These are phyloP conservation scores for Pseudonaja textilis DNA, from an alignment of 2,113 vertebrate species.

Conservation along the genomic window DNA sequence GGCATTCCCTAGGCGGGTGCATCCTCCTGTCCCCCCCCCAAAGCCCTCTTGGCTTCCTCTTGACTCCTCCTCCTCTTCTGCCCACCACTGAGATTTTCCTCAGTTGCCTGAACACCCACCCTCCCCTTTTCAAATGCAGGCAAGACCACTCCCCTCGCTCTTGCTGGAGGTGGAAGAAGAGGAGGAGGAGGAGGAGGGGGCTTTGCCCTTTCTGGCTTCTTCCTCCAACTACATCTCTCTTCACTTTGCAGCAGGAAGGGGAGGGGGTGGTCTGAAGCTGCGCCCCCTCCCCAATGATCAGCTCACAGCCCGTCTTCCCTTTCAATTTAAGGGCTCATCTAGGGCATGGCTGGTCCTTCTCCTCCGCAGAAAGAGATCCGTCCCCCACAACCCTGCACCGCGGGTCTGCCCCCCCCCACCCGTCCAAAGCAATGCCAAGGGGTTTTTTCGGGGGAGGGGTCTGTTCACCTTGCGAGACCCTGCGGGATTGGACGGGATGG, in stretches of 20 bases:
- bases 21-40: slow-evolving; percentile 7
- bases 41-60: background rate
- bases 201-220: slow-evolving; percentile 11
- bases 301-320: background rate
- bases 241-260: background rate
- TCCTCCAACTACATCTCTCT: slow-evolving; percentile 17
- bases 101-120: slow-evolving; percentile 27
- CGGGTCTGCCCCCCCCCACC: background rate
- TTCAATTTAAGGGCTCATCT: background rate
- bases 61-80: slow-evolving; percentile 32
- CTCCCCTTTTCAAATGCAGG: slow-evolving; percentile 30
- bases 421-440: background rate
- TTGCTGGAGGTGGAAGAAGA: background rate
- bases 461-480: background rate
- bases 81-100: slow-evolving; percentile 36
- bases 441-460: background rate
- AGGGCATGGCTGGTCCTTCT: background rate
- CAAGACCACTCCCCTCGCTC: slow-evolving; percentile 33
- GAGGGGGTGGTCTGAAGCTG: background rate
- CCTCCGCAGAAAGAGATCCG: background rate
- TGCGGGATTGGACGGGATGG: background rate
- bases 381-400: background rate
- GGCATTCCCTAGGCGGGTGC: slow-evolving; percentile 27
- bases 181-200: background rate
- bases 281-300: background rate